phyloP scores from a whole-genome alignment of 2,113 vertebrate species.

The Oophaga pumilio region DNA sequence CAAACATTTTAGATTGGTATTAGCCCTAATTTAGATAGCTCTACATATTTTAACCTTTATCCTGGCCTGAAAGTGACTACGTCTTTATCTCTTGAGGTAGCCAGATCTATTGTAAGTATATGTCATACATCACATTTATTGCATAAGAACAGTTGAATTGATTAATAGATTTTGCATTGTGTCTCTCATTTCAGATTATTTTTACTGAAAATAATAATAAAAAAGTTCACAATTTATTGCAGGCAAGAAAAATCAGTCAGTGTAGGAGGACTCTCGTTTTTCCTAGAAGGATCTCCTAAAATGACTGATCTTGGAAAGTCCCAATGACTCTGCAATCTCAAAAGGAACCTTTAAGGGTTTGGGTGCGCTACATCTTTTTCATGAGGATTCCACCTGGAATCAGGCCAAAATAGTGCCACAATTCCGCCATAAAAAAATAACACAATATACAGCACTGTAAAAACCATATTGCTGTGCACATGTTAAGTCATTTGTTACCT shows the following conservation, averaged over 20 bases:
- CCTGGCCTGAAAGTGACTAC: background rate
- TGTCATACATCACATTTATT: conserved; percentile 3
- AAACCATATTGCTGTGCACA: too few relatives aligned
- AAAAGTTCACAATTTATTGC: background rate
- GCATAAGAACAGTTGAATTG: background rate
- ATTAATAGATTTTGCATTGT: background rate
- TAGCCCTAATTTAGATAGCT: background rate
- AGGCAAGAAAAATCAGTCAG: background rate
- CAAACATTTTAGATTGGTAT: background rate
- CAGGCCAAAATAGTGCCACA: too few relatives aligned
- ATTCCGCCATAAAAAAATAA: too few relatives aligned
- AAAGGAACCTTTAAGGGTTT: background rate
- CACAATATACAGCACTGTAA: too few relatives aligned
- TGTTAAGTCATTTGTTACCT: too few relatives aligned
- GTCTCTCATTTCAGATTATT: background rate
- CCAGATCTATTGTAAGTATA: background rate
- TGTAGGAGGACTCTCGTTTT: background rate
- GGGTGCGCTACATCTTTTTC: too few relatives aligned
- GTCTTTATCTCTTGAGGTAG: background rate
- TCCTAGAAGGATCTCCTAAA: background rate
- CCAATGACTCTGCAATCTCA: background rate
- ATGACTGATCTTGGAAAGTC: background rate
- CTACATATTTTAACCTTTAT: background rate
- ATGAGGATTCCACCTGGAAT: too few relatives aligned
- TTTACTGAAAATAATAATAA: background rate